Evolutionary conservation across 2,113 vertebrate species (phyloP).

Genomic region (Myodes glareolus): DNA sequence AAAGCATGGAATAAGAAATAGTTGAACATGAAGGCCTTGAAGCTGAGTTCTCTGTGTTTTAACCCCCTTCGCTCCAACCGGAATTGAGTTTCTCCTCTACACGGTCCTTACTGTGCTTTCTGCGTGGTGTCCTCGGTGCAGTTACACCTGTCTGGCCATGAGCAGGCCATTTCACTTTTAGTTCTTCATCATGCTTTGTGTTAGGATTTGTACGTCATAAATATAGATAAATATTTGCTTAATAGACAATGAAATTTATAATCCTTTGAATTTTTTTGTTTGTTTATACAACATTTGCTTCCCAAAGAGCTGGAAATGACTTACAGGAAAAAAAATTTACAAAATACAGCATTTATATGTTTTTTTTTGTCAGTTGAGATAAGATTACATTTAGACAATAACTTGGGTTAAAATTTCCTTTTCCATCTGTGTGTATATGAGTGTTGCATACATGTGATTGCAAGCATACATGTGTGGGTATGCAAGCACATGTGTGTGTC

Average conservation of each 20-base stretch:
- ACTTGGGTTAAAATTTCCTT: background rate
- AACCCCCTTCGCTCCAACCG: background rate
- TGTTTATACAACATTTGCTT: slow-evolving; percentile 1
- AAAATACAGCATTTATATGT: background rate
- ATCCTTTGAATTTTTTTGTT: slow-evolving; percentile 2
- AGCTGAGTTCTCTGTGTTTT: background rate
- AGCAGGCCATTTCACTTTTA: background rate
- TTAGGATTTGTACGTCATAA: background rate
- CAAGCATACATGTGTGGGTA: background rate
- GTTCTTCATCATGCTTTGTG: background rate
- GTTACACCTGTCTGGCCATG: background rate
- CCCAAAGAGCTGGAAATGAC: slow-evolving; percentile 47
- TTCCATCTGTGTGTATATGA: background rate
- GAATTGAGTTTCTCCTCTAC: background rate
- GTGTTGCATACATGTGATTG: background rate
- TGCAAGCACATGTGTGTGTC: background rate
- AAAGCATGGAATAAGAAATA: background rate
- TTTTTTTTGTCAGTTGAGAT: slow-evolving; percentile 38
- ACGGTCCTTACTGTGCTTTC: background rate
- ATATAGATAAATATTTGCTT: background rate
- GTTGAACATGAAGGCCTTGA: background rate
- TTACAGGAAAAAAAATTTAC: background rate
- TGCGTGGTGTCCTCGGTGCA: background rate
- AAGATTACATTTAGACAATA: slow-evolving; percentile 13
- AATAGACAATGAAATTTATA: background rate